Percentiles rank a stretch among this genome's conserved stretches.
Conservation (phyloP, 2,113 vertebrate species). For the Ariopsis seemanni region DNA sequence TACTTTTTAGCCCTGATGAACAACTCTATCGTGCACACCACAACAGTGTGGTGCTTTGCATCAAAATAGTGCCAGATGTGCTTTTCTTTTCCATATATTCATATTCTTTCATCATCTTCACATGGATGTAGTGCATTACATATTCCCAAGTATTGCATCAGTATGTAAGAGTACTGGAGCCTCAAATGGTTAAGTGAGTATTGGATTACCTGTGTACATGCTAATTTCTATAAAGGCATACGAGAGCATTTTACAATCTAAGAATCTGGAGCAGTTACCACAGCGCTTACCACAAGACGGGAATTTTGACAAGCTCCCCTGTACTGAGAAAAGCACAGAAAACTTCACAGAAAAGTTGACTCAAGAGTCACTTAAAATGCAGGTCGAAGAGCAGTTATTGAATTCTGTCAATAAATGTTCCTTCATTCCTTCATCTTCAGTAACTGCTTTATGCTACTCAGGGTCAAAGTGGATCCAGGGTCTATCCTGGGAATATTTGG, state of each 20-base stretch:
- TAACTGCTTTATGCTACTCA: not conserved
- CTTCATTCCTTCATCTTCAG: not conserved
- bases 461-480: not conserved
- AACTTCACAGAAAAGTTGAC: too few species aligned
- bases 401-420: not conserved
- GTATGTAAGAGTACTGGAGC: not conserved
- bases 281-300: not conserved
- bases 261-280: not conserved
- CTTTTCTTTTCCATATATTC: not conserved
- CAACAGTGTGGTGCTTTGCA: not conserved
- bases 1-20: not conserved
- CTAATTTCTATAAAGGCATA: not conserved
- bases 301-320: not conserved
- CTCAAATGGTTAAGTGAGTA: not conserved
- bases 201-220: not conserved
- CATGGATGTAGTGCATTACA: not conserved
- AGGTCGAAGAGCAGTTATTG: not conserved
- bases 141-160: not conserved
- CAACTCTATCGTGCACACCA: too few species aligned
- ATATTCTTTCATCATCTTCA: not conserved
- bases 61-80: not conserved
- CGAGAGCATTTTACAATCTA: not conserved
- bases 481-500: not conserved
- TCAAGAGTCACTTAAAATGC: not conserved
- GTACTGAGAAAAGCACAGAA: not conserved